phyloP scores from a whole-genome alignment of 2,888 invertebrate genomes.

The Eupithecia subfuscata region DNA sequence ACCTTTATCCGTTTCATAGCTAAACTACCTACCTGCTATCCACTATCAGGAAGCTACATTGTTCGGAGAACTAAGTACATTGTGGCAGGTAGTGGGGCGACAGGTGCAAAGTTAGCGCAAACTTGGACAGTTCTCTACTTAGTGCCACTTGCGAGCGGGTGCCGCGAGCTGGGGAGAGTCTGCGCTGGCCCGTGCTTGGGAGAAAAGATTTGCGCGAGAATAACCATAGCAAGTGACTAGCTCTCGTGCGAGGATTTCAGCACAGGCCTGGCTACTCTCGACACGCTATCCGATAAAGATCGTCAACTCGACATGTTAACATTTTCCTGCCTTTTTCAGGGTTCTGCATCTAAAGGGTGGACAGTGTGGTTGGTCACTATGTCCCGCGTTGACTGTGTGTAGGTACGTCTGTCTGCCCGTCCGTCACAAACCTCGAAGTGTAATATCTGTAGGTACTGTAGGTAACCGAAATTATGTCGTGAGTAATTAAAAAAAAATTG shows the following conservation, averaged over 20 bases:
- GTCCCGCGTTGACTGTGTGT: too few species aligned
- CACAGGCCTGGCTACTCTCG: background rate
- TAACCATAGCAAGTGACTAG: background rate
- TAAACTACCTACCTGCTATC: background rate
- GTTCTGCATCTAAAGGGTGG: background rate
- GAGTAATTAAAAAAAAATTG: too few species aligned
- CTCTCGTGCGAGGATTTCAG: background rate
- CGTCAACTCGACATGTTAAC: background rate
- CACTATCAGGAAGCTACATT: background rate
- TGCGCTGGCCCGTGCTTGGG: background rate
- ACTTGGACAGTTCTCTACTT: conserved; percentile 5
- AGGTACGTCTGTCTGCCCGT: too few species aligned
- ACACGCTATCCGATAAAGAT: background rate
- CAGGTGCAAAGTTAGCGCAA: conserved; percentile 9
- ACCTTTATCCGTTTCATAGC: background rate
- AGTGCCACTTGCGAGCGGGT: background rate
- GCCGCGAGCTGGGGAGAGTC: background rate
- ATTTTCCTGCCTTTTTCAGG: background rate
- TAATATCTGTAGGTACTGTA: too few species aligned
- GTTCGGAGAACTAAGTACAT: background rate
- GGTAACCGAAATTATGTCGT: too few species aligned
- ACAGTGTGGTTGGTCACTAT: too few species aligned
- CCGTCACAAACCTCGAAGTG: too few species aligned
- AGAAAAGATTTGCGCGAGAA: background rate
- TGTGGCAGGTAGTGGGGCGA: conserved; percentile 1